Base-by-base conservation (phyloP, 92 coral and sea anemone species). In the Micromussa lordhowensis region DNA sequence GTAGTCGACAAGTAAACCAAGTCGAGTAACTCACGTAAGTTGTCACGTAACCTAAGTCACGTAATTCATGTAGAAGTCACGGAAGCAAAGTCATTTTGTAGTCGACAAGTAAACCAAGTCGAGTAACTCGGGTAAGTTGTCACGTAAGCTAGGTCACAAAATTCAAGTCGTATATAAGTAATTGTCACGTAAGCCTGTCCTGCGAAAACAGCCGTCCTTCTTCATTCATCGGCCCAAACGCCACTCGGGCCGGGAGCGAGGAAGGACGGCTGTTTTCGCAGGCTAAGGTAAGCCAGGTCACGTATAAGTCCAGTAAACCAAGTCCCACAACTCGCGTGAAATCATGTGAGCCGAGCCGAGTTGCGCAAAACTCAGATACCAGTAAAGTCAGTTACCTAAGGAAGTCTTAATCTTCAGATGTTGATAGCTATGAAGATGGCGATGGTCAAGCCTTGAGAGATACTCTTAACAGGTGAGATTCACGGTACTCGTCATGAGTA, bases 351-450 rank as follows among this genome's bases (percentile, higher is more conserved):
- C 12, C 8, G 61, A 55, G 61, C 61, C 18, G 19, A 55, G 61
- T 16, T 15, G 49, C 3, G 78, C 48, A 40, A 22, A 17, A 40
- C 78, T 24, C 29, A 34, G 8, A 1, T 22, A 49, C n/a, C n/a
- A 76, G 26, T 11, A 32, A 32, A 24, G 79, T 38, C 19, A 77
- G 11, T 38, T 1, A 77, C 12, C 1, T 26, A 14, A 31, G 5
- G 18, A 51, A 15, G 30, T 36, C n/a, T 49, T 53, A 74, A 7
- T 17, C 82, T 89, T 3, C 81, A 98, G 99, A 98, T 90, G 98
- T 98, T 44, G 99, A 98, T 90, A 94, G 99, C 75, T 96, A 94
- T 87, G 99, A 98, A 74, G 99, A 96, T 84, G 99, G 99, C n/a
- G 99, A 98, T 88, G 99, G 98, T 4, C 96, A 97, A 81, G 94